phyloP scores from a whole-genome alignment of 2,797 vertebrate species.

The Otus scops region DNA sequence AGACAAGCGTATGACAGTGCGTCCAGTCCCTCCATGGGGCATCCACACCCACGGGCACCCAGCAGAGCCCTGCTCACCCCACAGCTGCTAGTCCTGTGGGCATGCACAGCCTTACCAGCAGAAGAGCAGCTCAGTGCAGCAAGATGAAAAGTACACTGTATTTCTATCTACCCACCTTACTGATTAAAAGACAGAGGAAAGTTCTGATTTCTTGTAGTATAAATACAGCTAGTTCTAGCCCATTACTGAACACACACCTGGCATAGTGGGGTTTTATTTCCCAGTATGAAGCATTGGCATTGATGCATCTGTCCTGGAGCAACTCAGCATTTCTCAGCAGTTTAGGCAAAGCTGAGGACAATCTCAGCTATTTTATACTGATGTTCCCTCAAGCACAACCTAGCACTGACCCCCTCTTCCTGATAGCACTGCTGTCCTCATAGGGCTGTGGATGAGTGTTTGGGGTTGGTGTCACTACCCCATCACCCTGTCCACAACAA shows the following conservation, averaged over 20 bases:
- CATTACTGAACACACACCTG: fast-evolving
- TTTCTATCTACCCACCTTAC: not conserved
- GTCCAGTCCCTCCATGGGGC: fast-evolving
- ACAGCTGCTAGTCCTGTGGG: not conserved
- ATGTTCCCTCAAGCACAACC: not conserved
- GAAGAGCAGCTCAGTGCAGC: not conserved
- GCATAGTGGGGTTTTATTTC: not conserved
- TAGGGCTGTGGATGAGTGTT: fast-evolving
- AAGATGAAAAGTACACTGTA: not conserved
- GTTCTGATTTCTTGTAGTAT: not conserved
- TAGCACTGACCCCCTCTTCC: not conserved
- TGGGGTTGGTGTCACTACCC: not conserved
- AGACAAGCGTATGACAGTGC: fast-evolving
- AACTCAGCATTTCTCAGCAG: not conserved
- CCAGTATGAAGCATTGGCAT: not conserved
- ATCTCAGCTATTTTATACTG: not conserved
- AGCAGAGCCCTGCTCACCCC: not conserved
- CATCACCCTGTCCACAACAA: not conserved
- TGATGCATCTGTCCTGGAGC: fast-evolving
- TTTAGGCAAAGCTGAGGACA: not conserved
- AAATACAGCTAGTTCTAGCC: not conserved
- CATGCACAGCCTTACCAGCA: fast-evolving
- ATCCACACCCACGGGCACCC: not conserved
- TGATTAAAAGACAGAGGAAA: not conserved
- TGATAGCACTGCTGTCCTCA: fast-evolving